Evolutionary conservation across 2,113 vertebrate species (phyloP).

Genomic region (Austrofundulus limnaeus): DNA sequence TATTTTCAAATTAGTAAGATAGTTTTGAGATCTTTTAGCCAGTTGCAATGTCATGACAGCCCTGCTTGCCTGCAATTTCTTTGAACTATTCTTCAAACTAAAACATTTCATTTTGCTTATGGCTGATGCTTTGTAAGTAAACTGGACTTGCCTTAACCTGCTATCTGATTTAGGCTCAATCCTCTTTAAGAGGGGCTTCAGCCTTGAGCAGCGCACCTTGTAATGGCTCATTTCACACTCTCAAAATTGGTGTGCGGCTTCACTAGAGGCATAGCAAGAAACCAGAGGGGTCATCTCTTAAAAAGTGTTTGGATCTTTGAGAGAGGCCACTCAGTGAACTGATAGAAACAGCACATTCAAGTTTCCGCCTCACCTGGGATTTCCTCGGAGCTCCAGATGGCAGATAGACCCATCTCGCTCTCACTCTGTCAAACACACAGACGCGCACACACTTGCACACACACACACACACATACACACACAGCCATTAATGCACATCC

Average conservation of each 20-base stretch:
- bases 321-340: conserved; percentile 42
- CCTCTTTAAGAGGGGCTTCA: conserved; percentile 35
- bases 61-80: too few relatives aligned
- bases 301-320: conserved; percentile 56
- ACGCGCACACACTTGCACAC: conserved; percentile 23
- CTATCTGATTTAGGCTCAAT: conserved; percentile 61
- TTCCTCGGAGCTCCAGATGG: conserved; percentile 69
- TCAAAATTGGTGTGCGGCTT: conserved; percentile 61
- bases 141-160: conserved; percentile 40
- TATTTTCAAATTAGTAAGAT: too few relatives aligned
- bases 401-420: conserved; percentile 44
- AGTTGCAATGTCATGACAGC: too few relatives aligned
- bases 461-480: conserved; percentile 20
- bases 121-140: conserved; percentile 44
- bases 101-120: too few relatives aligned
- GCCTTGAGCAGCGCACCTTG: conserved; percentile 54
- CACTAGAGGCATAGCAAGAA: conserved; percentile 49
- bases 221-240: conserved; percentile 75
- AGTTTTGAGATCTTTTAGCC: too few relatives aligned
- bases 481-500: conserved; percentile 48
- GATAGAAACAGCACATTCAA: conserved; percentile 62
- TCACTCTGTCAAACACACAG: conserved; percentile 4
- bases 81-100: too few relatives aligned
- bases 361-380: conserved; percentile 71
- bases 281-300: conserved; percentile 36